Percentiles rank a stretch among this genome's conserved stretches.
phyloP scores from a whole-genome alignment of 2,888 invertebrate genomes.

The Stenodema calcarata region DNA sequence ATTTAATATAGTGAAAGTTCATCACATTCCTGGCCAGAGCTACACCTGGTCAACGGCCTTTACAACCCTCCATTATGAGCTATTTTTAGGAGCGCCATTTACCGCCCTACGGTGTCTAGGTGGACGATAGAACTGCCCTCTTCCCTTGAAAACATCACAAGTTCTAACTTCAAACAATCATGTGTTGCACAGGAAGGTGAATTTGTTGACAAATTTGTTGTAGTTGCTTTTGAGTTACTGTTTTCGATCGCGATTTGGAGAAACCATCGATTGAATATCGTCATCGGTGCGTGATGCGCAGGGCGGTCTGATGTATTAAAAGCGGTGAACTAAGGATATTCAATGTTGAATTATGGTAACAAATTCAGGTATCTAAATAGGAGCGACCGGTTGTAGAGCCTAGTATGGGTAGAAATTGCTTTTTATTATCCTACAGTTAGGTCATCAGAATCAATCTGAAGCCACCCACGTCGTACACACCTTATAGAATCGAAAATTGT shows the following conservation, averaged over 20 bases:
- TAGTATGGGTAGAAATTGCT: neutral
- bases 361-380: neutral
- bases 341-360: neutral
- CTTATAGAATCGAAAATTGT: neutral
- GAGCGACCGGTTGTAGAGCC: neutral
- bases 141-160: neutral
- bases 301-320: no score
- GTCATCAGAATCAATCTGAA: neutral
- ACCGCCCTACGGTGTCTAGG: neutral
- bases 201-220: no score
- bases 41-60: neutral
- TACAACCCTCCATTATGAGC: neutral
- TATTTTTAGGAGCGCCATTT: neutral
- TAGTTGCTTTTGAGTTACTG: no score
- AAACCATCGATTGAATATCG: no score
- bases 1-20: neutral
- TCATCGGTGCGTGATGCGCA: no score
- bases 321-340: no score
- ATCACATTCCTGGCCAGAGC: neutral
- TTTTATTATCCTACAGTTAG: neutral
- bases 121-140: neutral
- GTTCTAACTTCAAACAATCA: no score
- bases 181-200: no score
- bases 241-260: no score
- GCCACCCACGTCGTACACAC: neutral